Conservation (phyloP, 2,113 vertebrate genomes). For the Epinephelus lanceolatus region DNA sequence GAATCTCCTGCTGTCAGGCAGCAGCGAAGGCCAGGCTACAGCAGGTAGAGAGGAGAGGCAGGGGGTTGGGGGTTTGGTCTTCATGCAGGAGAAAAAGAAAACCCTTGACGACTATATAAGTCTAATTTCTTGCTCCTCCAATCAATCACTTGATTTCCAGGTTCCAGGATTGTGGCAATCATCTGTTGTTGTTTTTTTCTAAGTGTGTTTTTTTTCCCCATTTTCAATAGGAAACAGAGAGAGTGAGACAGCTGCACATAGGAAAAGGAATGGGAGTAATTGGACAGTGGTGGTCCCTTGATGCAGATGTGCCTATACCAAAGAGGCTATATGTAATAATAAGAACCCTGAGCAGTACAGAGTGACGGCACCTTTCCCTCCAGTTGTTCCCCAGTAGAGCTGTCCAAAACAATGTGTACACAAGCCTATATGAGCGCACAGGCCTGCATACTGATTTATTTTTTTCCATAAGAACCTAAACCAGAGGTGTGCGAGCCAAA, state of each 20-base stretch:
- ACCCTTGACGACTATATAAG: constrained; percentile 50
- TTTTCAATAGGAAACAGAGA: constrained; percentile 56
- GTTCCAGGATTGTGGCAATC: constrained; percentile 76
- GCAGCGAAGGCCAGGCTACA: constrained; percentile 37
- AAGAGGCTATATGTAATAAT: constrained; percentile 87
- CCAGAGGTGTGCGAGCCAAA: constrained; percentile 11
- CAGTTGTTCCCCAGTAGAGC: constrained; percentile 47
- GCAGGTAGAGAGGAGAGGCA: constrained; percentile 43
- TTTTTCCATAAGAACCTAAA: constrained; percentile 18
- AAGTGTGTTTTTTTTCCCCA: not conserved
- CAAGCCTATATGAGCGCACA: constrained; percentile 29
- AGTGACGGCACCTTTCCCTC: constrained; percentile 56
- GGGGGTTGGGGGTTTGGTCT: constrained; percentile 3
- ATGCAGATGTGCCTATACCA: constrained; percentile 90
- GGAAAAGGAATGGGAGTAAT: constrained; percentile 69
- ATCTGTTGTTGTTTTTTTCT: constrained; percentile 25
- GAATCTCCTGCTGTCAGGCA: constrained; percentile 64
- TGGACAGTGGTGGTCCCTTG: constrained; percentile 72
- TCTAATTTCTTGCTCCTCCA: constrained; percentile 62
- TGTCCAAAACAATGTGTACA: constrained; percentile 50
- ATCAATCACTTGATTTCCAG: constrained; percentile 75
- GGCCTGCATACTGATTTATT: constrained; percentile 26
- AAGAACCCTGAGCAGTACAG: constrained; percentile 59
- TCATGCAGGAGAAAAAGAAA: constrained; percentile 51
- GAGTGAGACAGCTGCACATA: constrained; percentile 66